These are phyloP conservation scores for Diploscapter pachys DNA, from an alignment of 1,140 invertebrate genomes.

Conservation along the genomic window DNA sequence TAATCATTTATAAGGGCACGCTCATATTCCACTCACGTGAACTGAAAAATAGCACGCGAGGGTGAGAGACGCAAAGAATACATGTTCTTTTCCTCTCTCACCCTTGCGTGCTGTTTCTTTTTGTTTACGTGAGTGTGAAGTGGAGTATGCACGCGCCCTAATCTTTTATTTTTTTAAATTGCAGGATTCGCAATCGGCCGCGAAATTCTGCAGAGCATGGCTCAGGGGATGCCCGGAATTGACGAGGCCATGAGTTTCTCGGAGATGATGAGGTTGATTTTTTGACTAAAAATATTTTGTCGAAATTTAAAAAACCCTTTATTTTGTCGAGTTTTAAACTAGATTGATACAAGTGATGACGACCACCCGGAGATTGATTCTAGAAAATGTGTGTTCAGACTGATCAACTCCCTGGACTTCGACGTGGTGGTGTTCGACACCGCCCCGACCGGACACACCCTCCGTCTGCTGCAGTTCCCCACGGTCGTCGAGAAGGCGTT, in stretches of 20 bases:
- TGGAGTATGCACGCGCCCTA: background rate
- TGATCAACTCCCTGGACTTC: conserved; percentile 97
- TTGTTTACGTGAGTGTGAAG: no score
- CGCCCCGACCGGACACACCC: conserved; percentile 97
- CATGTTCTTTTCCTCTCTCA: no score
- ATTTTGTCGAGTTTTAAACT: conserved; percentile 22
- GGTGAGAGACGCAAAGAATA: no score
- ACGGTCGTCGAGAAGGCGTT: conserved; percentile 92
- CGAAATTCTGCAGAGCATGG: conserved; percentile 85
- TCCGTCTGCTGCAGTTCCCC: conserved; percentile 91
- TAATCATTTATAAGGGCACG: background rate
- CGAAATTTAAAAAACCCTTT: background rate
- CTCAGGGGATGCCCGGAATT: conserved; percentile 94
- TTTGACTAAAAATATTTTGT: conserved; percentile 1
- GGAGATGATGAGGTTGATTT: conserved; percentile 87
- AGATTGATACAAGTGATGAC: conserved; percentile 2
- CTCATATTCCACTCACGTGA: no score
- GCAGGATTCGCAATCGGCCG: conserved; percentile 71
- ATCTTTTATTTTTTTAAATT: conserved; percentile 6
- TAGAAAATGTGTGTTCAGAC: conserved; percentile 64
- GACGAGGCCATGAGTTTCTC: conserved; percentile 99
- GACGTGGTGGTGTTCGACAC: conserved; percentile 99
- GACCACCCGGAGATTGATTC: conserved; percentile 8
- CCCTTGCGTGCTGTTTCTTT: no score
- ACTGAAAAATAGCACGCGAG: no score